Conservation (phyloP, 2,113 vertebrate genomes). For the Myiozetetes cayanensis region DNA sequence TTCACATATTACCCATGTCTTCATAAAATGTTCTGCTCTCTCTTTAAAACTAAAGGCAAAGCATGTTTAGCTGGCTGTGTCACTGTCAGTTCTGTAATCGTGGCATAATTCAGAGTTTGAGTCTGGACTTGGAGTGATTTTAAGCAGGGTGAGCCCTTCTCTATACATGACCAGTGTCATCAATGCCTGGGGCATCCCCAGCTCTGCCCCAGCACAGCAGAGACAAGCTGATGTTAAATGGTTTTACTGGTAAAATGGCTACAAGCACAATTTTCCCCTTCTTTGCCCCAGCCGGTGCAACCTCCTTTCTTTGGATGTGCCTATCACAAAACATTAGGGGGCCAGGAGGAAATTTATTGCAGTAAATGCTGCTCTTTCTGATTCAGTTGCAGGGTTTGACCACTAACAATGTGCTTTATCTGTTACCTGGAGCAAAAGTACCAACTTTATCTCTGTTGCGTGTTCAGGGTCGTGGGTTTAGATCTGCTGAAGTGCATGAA, state of each 20-base stretch:
- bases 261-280: background rate
- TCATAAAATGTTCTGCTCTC: background rate
- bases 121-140: background rate
- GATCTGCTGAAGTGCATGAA: background rate
- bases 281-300: background rate
- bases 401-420: background rate
- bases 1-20: background rate
- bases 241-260: background rate
- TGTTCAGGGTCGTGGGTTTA: background rate
- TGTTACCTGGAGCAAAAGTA: background rate
- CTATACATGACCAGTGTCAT: fast-evolving
- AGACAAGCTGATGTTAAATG: background rate
- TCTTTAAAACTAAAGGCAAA: background rate
- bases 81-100: background rate
- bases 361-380: background rate
- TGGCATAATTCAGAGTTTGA: background rate
- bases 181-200: background rate
- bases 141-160: background rate
- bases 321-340: background rate
- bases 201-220: background rate
- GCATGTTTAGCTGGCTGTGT: background rate
- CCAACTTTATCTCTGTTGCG: fast-evolving
- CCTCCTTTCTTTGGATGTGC: background rate
- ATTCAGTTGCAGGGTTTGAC: background rate
- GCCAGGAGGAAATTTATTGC: background rate